phyloP scores from a whole-genome alignment of 1,140 invertebrate genomes.

The Formica selysi region DNA sequence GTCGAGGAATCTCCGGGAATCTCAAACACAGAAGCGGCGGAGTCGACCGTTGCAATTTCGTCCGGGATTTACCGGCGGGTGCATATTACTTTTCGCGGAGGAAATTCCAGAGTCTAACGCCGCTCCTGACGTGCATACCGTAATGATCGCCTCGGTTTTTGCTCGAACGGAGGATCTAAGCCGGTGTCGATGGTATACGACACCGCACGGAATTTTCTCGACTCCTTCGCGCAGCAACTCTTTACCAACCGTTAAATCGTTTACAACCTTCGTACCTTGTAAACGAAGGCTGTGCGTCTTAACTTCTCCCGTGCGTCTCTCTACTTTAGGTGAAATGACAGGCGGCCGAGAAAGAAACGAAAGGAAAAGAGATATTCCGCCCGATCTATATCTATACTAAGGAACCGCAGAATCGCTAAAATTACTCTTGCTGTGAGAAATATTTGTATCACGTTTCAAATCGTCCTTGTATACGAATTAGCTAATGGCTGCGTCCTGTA shows the following conservation, averaged over 20 bases:
- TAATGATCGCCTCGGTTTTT: slow-evolving; percentile 74
- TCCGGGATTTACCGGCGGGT: slow-evolving; percentile 66
- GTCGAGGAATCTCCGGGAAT: slow-evolving; percentile 38
- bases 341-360: slow-evolving; percentile 4
- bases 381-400: slow-evolving; percentile 22
- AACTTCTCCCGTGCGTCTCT: slow-evolving; percentile 15
- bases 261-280: slow-evolving; percentile 73
- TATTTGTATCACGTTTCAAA: not conserved
- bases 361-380: not conserved
- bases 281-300: slow-evolving; percentile 62
- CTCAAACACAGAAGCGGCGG: slow-evolving; percentile 22
- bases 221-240: slow-evolving; percentile 46
- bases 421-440: slow-evolving; percentile 34
- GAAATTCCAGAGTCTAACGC: slow-evolving; percentile 74
- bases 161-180: slow-evolving; percentile 58
- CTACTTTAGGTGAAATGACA: slow-evolving; percentile 46
- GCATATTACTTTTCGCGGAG: slow-evolving; percentile 74
- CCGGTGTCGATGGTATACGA: slow-evolving; percentile 62
- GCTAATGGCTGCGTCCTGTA: not conserved
- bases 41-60: slow-evolving; percentile 68
- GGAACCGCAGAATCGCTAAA: slow-evolving; percentile 43
- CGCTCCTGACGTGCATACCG: slow-evolving; percentile 72
- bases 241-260: slow-evolving; percentile 76
- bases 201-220: slow-evolving; percentile 46
- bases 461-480: not conserved